Base-by-base conservation (phyloP, 2,888 invertebrate genomes). In the Imbricaverruca yamaguchii region DNA sequence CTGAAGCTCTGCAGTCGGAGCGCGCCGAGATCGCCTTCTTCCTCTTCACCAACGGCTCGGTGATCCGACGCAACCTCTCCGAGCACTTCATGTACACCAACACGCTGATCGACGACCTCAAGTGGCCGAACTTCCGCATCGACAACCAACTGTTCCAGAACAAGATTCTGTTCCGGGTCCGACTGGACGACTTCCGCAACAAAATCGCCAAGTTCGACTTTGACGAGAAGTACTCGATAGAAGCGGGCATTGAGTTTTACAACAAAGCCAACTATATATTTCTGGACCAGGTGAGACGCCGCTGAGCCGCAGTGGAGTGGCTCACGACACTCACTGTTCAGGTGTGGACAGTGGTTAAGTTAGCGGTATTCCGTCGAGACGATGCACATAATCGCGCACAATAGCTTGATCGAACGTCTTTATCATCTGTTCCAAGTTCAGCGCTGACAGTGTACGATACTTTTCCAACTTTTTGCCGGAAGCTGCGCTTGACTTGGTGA, bases 1-100 rank as follows among this genome's bases (percentile, higher is more conserved):
- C 79, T 1, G 79, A 79, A 57, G 79, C 79, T 3, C 79, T 90
- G 12, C 90, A 90, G 84, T 87, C 87, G 18, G 90, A 90, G 84
- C 85, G 90, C 10, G 85, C 87, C 15, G 85, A 86, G 80, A 84
- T 86, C 57, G 87, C 87, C 13, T 84, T 85, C 69, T 85, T 83
- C 81, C 84, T 86, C 80, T 85, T 86, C 82, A 85, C 85, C 25
- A 82, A 83, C 53, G 84, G 83, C 23, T 67, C 65, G 8, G 65
- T 67, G 67, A 80, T 67, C 55, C 80, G 55, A 83, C 84, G 85
- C 18, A 83, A 83, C 21, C 84, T 89, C 55, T 84, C 86, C 67
- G 83, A 84, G 65, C 85, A 86, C 25, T 89, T 89, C 83, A 83
- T 85, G 25, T 83, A 84, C 65, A 88, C 89, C 8, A 88, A 88